Percentiles rank a stretch among this genome's conserved stretches.
Evolutionary conservation across 2,888 invertebrate species (phyloP).

Genomic region (Pyrrhia umbra): DNA sequence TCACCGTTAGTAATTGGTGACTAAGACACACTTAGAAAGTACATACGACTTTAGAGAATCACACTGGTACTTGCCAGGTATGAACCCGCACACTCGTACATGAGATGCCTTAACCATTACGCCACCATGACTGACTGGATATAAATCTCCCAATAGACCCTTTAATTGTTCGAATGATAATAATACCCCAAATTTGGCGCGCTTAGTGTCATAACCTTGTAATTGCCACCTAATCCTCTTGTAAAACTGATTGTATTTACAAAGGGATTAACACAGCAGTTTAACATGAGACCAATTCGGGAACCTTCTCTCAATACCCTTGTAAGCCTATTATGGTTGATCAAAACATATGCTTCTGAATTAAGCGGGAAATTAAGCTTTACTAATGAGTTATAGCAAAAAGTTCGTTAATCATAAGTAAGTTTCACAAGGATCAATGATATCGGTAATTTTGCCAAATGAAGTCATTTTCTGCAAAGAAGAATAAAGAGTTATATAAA

Average conservation of each 20-base stretch:
- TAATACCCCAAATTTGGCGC: constrained; percentile 4
- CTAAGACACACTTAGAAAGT: too few relatives aligned
- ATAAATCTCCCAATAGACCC: constrained; percentile 2
- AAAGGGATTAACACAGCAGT: constrained; percentile 25
- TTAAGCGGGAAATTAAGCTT: constrained; percentile 9
- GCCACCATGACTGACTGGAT: too few relatives aligned
- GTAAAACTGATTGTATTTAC: constrained; percentile 24
- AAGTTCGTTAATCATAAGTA: too few relatives aligned
- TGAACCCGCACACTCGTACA: too few relatives aligned
- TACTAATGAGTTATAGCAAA: background rate
- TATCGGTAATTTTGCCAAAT: background rate
- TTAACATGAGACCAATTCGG: constrained; percentile 21
- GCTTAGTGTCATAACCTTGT: constrained; percentile 1
- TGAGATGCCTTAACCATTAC: too few relatives aligned
- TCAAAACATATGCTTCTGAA: background rate
- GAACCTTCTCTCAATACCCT: background rate
- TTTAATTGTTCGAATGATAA: constrained; percentile 7
- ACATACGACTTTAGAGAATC: too few relatives aligned
- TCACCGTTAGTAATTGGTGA: too few relatives aligned
- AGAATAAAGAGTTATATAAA: too few relatives aligned
- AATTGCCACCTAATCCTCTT: constrained; percentile 19
- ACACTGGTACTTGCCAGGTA: too few relatives aligned
- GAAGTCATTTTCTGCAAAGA: background rate
- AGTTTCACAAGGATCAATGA: background rate
- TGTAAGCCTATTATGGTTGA: constrained; percentile 17